phyloP scores from a whole-genome alignment of 92 coral and sea anemone genomes.

The Nematostella vectensis region DNA sequence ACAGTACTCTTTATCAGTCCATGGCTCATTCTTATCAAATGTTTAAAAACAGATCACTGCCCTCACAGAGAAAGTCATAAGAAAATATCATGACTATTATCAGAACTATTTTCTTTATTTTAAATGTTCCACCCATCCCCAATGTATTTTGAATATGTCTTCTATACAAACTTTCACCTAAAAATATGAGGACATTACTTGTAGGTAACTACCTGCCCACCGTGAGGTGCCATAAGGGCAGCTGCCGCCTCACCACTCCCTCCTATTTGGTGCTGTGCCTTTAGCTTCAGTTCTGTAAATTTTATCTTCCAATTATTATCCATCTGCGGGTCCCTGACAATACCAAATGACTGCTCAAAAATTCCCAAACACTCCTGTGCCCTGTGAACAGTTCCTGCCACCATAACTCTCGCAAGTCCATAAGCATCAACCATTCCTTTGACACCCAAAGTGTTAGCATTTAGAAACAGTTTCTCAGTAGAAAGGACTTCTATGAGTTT shows the following conservation, averaged over 20 bases:
- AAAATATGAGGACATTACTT: too few species aligned
- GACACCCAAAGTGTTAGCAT: slow-evolving; percentile 59
- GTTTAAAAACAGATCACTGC: too few species aligned
- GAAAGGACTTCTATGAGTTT: slow-evolving; percentile 57
- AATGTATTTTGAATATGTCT: too few species aligned
- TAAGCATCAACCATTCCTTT: slow-evolving; percentile 64
- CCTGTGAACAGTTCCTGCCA: slow-evolving; percentile 93
- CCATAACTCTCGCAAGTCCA: slow-evolving; percentile 70
- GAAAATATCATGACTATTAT: too few species aligned
- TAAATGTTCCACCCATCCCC: too few species aligned
- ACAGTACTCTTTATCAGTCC: too few species aligned
- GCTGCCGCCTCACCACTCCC: slow-evolving; percentile 21
- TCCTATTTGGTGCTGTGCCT: slow-evolving; percentile 52
- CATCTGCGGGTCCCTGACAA: slow-evolving; percentile 78
- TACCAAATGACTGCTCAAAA: slow-evolving; percentile 93
- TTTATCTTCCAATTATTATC: slow-evolving; percentile 96
- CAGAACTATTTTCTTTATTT: too few species aligned
- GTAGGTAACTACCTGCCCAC: neutral
- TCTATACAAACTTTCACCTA: too few species aligned
- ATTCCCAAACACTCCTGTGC: slow-evolving; percentile 67
- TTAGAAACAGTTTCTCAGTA: slow-evolving; percentile 66
- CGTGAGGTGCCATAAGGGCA: neutral
- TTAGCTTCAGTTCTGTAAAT: slow-evolving; percentile 75
- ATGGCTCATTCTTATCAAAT: too few species aligned
- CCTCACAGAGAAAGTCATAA: too few species aligned